Percentiles rank a stretch among this genome's conserved stretches.
These are phyloP conservation scores for Cryptomyrus ogoouensis DNA, from an alignment of 2,113 vertebrate species.

Conservation along the genomic window DNA sequence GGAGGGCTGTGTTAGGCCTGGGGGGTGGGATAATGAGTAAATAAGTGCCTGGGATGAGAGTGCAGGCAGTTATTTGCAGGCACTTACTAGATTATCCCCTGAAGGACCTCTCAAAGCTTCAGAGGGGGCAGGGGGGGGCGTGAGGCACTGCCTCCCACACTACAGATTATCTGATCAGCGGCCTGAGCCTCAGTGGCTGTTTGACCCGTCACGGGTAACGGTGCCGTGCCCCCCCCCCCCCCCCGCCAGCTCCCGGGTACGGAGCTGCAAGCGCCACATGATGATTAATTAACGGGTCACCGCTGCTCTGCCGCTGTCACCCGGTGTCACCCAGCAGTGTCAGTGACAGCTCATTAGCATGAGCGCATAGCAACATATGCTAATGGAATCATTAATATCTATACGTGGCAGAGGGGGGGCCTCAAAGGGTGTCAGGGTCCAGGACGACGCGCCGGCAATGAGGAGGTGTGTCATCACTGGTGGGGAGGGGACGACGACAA, in stretches of 20 bases:
- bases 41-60: neutral
- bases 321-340: neutral
- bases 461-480: neutral
- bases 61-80: neutral
- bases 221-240: neutral
- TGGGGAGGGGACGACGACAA: neutral
- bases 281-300: constrained; percentile 13
- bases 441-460: neutral
- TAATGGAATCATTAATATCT: constrained; percentile 5
- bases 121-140: too few species aligned
- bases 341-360: constrained; percentile 8
- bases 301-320: neutral
- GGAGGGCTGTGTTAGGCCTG: constrained; percentile 80
- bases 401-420: neutral
- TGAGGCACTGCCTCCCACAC: neutral
- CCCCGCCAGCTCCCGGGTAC: constrained; percentile 27
- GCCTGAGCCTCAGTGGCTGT: neutral
- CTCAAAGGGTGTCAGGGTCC: neutral
- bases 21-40: neutral
- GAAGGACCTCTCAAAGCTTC: neutral
- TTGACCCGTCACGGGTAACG: neutral
- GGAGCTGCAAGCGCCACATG: neutral
- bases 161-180: constrained; percentile 9
- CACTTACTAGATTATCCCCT: too few species aligned
- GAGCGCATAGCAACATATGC: constrained; percentile 14